Percentiles rank a stretch among this genome's conserved stretches.
phyloP scores from a whole-genome alignment of 2,888 invertebrate species.

The Apeira syringaria region DNA sequence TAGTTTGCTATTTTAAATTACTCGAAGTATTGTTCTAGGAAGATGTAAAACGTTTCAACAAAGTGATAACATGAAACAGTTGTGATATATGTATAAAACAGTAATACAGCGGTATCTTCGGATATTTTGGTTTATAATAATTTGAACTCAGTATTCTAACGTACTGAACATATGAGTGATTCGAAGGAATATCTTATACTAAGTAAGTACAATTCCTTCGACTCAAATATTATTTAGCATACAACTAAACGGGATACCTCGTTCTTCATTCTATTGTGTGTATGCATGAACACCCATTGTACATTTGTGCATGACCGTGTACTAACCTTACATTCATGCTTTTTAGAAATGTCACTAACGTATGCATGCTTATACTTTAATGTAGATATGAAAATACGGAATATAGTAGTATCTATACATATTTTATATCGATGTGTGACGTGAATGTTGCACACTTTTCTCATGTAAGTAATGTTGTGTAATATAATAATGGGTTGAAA shows the following conservation, averaged over 20 bases:
- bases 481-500: no score
- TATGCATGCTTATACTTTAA: not conserved
- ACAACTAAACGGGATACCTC: constrained; percentile 12
- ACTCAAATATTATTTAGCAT: constrained; percentile 17
- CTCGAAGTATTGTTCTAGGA: not conserved
- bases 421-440: no score
- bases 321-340: constrained; percentile 5
- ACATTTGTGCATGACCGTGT: constrained; percentile 6
- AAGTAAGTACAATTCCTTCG: constrained; percentile 32
- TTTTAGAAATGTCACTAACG: not conserved
- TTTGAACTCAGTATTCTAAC: constrained; percentile 7
- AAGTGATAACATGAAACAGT: constrained; percentile 4
- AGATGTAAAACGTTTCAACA: not conserved
- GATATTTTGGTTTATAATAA: not conserved
- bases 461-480: no score
- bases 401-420: no score
- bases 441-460: no score
- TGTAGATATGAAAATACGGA: not conserved
- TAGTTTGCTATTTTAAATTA: not conserved
- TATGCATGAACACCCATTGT: constrained; percentile 8
- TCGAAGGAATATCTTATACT: constrained; percentile 29
- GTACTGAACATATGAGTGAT: constrained; percentile 15
- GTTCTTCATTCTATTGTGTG: constrained; percentile 1
- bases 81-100: constrained; percentile 3
- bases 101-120: constrained; percentile 3